These are phyloP conservation scores for Dasysyrphus albostriatus DNA, from an alignment of 2,888 invertebrate genomes.

Conservation along the genomic window DNA sequence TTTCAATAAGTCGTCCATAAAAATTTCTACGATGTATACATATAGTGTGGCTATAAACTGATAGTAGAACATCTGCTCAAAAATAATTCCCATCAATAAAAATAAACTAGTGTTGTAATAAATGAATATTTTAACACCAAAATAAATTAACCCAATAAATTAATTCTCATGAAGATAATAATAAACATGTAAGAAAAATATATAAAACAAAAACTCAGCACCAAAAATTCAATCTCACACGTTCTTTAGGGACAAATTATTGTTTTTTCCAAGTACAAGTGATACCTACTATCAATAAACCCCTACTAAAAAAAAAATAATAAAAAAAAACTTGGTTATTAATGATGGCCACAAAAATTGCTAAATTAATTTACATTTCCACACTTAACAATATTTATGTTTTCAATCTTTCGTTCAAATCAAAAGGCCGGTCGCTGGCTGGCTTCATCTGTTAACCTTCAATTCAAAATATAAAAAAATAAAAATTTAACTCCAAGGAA, in stretches of 20 bases:
- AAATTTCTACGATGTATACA: not conserved
- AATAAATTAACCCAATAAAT: conserved; percentile 3
- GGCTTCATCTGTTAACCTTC: conserved; percentile 22
- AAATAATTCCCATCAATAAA: not conserved
- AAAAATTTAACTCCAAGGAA: conserved; percentile 24
- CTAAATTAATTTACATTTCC: conserved; percentile 18
- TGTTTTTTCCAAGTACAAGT: not conserved
- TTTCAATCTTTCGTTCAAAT: conserved; percentile 13
- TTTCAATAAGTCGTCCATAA: conserved; percentile 2
- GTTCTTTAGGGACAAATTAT: conserved; percentile 2
- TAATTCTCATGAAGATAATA: not conserved
- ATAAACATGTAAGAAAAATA: not conserved
- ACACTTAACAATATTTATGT: conserved; percentile 18
- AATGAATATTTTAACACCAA: not conserved
- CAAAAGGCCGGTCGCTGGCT: not conserved
- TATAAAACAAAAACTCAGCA: not conserved
- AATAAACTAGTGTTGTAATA: not conserved
- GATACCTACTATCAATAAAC: not conserved
- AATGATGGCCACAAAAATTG: conserved; percentile 7
- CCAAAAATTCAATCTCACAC: not conserved
- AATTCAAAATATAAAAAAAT: not conserved
- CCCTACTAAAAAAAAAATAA: not conserved
- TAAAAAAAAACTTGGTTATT: not conserved
- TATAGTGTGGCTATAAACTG: not conserved
- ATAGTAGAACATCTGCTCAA: conserved; percentile 2